Evolutionary conservation across 2,888 invertebrate species (phyloP), one percentile per base, ranked within the genome.

Genomic region (Malthinus seriepunctatus): DNA sequence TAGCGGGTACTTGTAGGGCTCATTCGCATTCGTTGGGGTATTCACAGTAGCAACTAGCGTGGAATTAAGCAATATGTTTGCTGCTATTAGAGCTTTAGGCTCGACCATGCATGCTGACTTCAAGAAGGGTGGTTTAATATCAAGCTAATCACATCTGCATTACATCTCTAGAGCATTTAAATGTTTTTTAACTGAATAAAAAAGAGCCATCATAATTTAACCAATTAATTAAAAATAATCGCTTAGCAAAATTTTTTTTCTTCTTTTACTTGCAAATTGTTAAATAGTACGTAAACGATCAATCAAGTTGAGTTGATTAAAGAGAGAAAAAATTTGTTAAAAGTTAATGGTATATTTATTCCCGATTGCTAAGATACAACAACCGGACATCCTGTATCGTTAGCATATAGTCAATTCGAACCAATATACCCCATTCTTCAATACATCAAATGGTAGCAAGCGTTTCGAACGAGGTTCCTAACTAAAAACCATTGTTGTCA

Each of bases 21-120:
- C 70, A 69, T 74, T 69, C 66, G 61, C 64, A 61, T 64, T 66
- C 64, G 65, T 59, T 61, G 62, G 63, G 64, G 70, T 68, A 71
- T 73, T 73, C 72, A 75, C 62, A 65, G 64, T 70, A 67, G 68
- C 75, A 76, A 75, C 74, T 74, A 74, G 77, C 74, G 74, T 74
- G 75, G 77, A 78, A 77, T 78, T 78, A 78, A 76, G 78, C 78
- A 78, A 78, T 78, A 78, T 78, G 78, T 77, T 78, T 77, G 75
- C 75, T 73, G 76, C 75, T 78, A 78, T 78, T 76, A 75, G 67
- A 68, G 72, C 60, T 67, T 68, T 69, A 70, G 66, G 60, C 57
- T 63, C 63, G 67, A 62, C 64, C 68, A 69, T 68, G 73, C 73
- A 70, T 71, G 65, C 56, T 62, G 68, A 64, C 62, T 66, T 60